Evolutionary conservation across 2,113 vertebrate genomes (phyloP).

Genomic region (Chunga burmeisteri): DNA sequence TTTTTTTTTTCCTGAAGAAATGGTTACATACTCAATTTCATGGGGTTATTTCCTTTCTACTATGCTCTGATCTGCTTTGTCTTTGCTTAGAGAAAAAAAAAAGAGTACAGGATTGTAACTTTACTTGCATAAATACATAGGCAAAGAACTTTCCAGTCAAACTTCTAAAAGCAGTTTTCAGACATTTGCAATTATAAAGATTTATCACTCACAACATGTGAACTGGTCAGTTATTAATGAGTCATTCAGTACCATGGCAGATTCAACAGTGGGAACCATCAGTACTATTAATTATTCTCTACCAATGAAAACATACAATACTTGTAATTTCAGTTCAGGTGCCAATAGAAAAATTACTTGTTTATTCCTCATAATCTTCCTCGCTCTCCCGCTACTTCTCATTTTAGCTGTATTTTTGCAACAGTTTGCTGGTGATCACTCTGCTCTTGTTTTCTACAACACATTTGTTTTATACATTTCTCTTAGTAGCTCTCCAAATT

Average conservation of each 20-base stretch:
- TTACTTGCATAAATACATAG: background rate
- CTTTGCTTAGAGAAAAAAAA: background rate
- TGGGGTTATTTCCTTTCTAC: background rate
- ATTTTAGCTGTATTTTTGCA: background rate
- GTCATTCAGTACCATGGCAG: background rate
- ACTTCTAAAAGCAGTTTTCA: background rate
- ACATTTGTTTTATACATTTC: background rate
- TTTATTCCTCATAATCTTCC: background rate
- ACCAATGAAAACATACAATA: background rate
- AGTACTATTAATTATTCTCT: background rate
- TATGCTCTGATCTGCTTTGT: background rate
- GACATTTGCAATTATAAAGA: background rate
- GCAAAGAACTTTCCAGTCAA: background rate
- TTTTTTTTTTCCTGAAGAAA: background rate
- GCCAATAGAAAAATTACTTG: background rate
- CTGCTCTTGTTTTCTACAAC: background rate
- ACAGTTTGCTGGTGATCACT: background rate
- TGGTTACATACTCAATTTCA: background rate
- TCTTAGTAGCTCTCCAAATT: background rate
- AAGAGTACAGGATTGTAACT: background rate
- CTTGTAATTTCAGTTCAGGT: background rate
- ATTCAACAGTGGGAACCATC: background rate
- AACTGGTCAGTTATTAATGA: background rate
- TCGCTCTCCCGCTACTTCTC: background rate
- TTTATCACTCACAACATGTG: background rate